These are phyloP conservation scores for Lycorma delicatula DNA, from an alignment of 1,140 invertebrate genomes.

Conservation along the genomic window DNA sequence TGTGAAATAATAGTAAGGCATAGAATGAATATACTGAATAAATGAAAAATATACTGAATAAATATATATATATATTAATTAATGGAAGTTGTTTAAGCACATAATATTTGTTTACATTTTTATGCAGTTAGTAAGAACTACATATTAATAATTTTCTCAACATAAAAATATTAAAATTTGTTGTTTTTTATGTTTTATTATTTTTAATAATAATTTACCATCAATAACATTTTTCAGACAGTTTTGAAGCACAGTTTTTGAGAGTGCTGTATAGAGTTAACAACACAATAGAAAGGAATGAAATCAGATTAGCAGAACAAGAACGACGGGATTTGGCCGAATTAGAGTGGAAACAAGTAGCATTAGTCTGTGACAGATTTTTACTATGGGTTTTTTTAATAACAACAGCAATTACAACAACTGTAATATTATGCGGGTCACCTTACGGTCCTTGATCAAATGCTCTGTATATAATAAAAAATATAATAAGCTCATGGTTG, in stretches of 20 bases:
- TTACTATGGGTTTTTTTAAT: slow-evolving; percentile 58
- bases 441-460: slow-evolving; percentile 41
- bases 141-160: not conserved
- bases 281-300: slow-evolving; percentile 60
- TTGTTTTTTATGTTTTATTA: not conserved
- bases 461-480: too few species aligned
- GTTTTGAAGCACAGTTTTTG: slow-evolving; percentile 51
- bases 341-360: slow-evolving; percentile 70
- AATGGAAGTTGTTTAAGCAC: too few species aligned
- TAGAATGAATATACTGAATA: too few species aligned
- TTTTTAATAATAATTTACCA: too few species aligned
- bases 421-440: slow-evolving; percentile 51
- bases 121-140: not conserved
- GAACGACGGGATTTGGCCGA: slow-evolving; percentile 55
- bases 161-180: too few species aligned
- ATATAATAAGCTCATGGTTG: too few species aligned
- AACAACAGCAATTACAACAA: slow-evolving; percentile 51
- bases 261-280: slow-evolving; percentile 57
- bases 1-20: too few species aligned
- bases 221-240: slow-evolving; percentile 32
- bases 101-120: too few species aligned
- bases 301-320: slow-evolving; percentile 54
- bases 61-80: too few species aligned
- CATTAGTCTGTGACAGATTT: slow-evolving; percentile 57
- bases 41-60: too few species aligned